Evolutionary conservation across 2,113 vertebrate species (phyloP).

Genomic region (Erythrolamprus reginae): DNA sequence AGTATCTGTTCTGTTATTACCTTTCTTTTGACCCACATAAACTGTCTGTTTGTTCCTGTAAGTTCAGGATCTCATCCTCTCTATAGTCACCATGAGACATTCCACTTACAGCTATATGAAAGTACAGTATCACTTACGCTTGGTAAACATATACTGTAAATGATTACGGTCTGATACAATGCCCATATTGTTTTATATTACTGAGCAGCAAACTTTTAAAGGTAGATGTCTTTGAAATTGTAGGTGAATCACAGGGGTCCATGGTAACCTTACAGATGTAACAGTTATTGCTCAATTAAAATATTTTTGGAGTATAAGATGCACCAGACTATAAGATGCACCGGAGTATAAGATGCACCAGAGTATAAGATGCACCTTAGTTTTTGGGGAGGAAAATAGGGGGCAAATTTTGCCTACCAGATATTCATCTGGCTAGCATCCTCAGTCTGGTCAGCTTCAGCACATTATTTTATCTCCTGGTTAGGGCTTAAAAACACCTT

Average conservation of each 20-base stretch:
- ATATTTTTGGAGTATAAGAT: too few relatives aligned
- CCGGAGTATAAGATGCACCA: too few relatives aligned
- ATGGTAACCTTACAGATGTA: neutral
- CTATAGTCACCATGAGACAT: neutral
- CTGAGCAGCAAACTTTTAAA: neutral
- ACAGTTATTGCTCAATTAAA: neutral
- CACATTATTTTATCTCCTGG: too few relatives aligned
- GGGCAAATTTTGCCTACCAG: too few relatives aligned
- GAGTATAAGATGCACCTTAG: too few relatives aligned
- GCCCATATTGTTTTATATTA: neutral
- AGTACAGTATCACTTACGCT: neutral
- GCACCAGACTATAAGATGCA: too few relatives aligned
- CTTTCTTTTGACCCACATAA: neutral
- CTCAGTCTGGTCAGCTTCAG: too few relatives aligned
- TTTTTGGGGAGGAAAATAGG: too few relatives aligned
- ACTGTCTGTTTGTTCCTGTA: neutral
- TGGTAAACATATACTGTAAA: neutral
- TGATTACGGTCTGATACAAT: neutral
- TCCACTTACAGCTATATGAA: neutral
- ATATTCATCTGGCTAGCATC: too few relatives aligned
- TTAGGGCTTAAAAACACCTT: too few relatives aligned
- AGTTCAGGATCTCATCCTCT: neutral
- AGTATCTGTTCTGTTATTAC: neutral
- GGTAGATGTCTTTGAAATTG: neutral
- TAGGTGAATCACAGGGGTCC: neutral